phyloP scores from a whole-genome alignment of 2,797 vertebrate species.

The Phoxinus dragarum region DNA sequence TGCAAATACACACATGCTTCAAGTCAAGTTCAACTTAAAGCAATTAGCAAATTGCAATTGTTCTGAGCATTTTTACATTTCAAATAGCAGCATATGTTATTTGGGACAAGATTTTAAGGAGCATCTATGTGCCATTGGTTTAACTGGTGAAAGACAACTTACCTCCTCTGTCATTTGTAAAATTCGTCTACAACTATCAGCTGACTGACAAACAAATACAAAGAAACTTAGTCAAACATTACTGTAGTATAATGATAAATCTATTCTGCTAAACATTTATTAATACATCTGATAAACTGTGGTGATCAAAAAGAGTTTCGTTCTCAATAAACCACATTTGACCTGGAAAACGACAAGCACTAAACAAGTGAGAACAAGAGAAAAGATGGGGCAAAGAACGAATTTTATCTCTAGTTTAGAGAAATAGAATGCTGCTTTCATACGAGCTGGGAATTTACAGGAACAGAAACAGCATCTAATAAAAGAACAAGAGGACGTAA shows the following conservation, averaged over 20 bases:
- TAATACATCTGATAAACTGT: background rate
- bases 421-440: background rate
- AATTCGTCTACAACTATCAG: slow-evolving; percentile 95
- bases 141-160: slow-evolving; percentile 65
- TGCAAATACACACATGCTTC: slow-evolving; percentile 61
- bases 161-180: slow-evolving; percentile 93
- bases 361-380: background rate
- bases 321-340: background rate
- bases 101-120: background rate
- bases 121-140: background rate
- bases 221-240: background rate
- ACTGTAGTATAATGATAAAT: background rate
- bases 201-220: slow-evolving; percentile 79
- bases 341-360: background rate
- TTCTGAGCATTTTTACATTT: background rate
- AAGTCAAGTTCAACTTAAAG: background rate
- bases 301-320: background rate
- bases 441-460: background rate
- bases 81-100: background rate
- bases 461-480: background rate
- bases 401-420: background rate
- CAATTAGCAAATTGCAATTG: background rate
- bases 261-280: background rate
- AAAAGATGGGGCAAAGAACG: background rate
- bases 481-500: background rate